Conservation (phyloP, 2,888 invertebrate species). For the Xanthia togata region DNA sequence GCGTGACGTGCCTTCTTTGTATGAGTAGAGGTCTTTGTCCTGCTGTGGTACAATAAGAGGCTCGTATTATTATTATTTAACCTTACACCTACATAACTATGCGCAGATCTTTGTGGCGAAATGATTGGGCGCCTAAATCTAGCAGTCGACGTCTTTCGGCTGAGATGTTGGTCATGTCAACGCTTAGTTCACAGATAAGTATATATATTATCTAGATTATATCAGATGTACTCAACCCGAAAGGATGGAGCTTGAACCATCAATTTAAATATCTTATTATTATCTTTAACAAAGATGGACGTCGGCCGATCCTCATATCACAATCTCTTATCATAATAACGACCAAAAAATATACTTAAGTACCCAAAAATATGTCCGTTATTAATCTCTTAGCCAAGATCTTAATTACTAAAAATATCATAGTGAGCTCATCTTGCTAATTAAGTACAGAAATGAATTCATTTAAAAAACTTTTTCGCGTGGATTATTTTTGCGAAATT, state of each 20-base stretch:
- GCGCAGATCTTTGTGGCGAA: not conserved
- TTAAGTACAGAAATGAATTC: conserved; percentile 50
- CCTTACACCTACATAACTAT: too few relatives aligned
- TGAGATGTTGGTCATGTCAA: not conserved
- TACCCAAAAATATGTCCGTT: conserved; percentile 21
- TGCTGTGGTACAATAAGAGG: too few relatives aligned
- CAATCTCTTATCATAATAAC: not conserved
- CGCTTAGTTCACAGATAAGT: not conserved
- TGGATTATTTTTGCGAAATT: conserved; percentile 55
- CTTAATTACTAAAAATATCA: conserved; percentile 52
- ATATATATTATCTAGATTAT: too few relatives aligned
- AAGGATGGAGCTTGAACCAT: not conserved
- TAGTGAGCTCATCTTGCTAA: conserved; percentile 50
- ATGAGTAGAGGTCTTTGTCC: too few relatives aligned
- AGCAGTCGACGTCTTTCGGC: not conserved
- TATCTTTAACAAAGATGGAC: not conserved
- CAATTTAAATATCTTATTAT: not conserved
- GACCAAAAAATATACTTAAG: not conserved
- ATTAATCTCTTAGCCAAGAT: conserved; percentile 44
- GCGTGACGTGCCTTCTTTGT: not conserved
- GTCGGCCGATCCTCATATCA: not conserved
- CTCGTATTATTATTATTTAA: too few relatives aligned
- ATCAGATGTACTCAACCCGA: too few relatives aligned
- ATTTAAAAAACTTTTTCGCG: conserved; percentile 31
- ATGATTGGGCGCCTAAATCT: not conserved